Evolutionary conservation across 2,888 invertebrate genomes (phyloP), one percentile per base, ranked within the genome.

Genomic region (Phragmatobia fuliginosa): DNA sequence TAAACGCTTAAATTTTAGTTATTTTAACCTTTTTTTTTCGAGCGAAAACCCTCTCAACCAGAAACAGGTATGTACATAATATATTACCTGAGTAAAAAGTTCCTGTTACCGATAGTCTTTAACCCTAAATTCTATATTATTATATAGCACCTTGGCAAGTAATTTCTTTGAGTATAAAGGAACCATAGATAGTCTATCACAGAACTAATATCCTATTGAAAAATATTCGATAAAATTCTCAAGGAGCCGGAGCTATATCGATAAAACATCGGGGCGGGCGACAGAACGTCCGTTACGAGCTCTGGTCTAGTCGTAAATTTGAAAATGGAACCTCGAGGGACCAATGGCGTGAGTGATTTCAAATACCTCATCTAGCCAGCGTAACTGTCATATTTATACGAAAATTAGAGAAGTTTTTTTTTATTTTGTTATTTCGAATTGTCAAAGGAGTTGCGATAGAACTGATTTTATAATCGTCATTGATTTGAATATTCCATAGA

Each of bases 271-370:
- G 72, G 70, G 74, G 69, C 79, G 81, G 76, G 74, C 74, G 75
- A 72, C 75, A 73, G 72, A 69, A 70, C 73, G 72, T 81, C 77
- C 72, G 84, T 80, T 76, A 80, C 82, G 82, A 81, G 77, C 82
- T 82, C 82, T 83, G 83, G 81, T 79, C 77, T 76, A 74, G 73
- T 85, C 88, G 86, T 90, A 90, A 90, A 90, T 90, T 88, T 85
- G 83, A 85, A 87, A 89, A 88, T 85, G 84, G 87, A 82, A 81
- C 79, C 77, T 77, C 74, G 70, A 74, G 60, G 79, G 79, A 80
- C 86, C 88, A 83, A 85, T 85, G 78, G 79, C 74, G 72, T 70
- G 63, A 74, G 68, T 79, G 71, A 76, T 84, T 82, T 77, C 70
- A 77, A 74, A 76, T 75, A 76, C 72, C 74, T 78, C 76, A 71